These are phyloP conservation scores for Trichogramma dendrolimi DNA, from an alignment of 2,888 invertebrate species.

Conservation along the genomic window DNA sequence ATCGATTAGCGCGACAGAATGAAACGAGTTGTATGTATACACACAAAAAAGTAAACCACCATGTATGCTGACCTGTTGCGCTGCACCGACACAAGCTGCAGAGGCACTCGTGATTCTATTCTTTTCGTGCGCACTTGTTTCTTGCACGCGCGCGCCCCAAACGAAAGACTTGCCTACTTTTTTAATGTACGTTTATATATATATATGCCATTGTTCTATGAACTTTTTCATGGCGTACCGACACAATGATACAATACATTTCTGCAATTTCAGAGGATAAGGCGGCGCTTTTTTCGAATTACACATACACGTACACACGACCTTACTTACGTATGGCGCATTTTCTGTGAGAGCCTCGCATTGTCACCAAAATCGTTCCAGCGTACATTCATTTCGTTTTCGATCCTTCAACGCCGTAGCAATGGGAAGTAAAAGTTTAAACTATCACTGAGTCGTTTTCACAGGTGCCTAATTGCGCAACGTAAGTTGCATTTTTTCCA, in stretches of 20 bases:
- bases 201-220: slow-evolving; percentile 6
- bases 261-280: slow-evolving; percentile 17
- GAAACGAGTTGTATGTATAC: neutral
- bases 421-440: too few species aligned
- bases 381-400: too few species aligned
- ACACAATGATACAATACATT: neutral
- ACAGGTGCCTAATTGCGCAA: too few species aligned
- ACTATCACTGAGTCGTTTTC: too few species aligned
- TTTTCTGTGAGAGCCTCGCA: too few species aligned
- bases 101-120: neutral
- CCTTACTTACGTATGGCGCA: too few species aligned
- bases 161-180: slow-evolving; percentile 5
- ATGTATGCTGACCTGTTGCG: slow-evolving; percentile 16
- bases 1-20: slow-evolving; percentile 15
- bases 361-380: too few species aligned
- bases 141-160: slow-evolving; percentile 1
- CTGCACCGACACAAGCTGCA: neutral
- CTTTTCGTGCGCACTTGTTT: slow-evolving; percentile 10
- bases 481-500: too few species aligned
- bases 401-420: too few species aligned
- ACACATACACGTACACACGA: too few species aligned
- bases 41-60: slow-evolving; percentile 1
- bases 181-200: too few species aligned
- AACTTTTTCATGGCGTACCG: neutral
- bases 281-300: too few species aligned